Evolutionary conservation across 2,888 invertebrate species (phyloP).

Genomic region (Chymomyza amoena): DNA sequence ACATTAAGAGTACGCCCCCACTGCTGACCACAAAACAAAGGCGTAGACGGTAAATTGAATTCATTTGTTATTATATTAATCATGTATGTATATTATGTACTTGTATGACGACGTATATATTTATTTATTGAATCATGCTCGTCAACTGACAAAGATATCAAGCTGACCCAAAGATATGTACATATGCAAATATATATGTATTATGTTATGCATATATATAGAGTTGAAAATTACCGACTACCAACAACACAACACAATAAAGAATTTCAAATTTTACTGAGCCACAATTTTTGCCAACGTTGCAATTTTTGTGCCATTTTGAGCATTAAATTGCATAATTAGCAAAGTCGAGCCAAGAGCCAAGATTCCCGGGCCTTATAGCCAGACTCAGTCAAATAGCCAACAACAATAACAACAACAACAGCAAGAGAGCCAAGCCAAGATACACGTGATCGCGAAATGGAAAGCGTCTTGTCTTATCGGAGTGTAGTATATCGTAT

Average conservation of each 20-base stretch:
- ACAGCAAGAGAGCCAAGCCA: background rate
- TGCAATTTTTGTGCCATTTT: conserved; percentile 42
- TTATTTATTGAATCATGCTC: background rate
- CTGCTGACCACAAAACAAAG: background rate
- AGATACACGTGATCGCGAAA: conserved; percentile 65
- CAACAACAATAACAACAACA: background rate
- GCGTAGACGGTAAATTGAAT: background rate
- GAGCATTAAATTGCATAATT: conserved; percentile 67
- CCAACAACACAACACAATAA: background rate
- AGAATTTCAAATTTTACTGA: background rate
- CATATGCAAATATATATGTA: background rate
- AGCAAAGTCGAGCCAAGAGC: conserved; percentile 29
- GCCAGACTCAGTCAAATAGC: background rate
- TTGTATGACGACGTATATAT: background rate
- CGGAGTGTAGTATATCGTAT: conserved; percentile 20
- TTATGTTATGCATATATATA: background rate
- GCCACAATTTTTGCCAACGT: conserved; percentile 37
- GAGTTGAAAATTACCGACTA: background rate
- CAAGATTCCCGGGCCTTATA: background rate
- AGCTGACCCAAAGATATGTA: background rate
- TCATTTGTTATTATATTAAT: background rate
- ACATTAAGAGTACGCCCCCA: background rate
- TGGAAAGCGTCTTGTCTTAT: conserved; percentile 60
- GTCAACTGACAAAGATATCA: background rate
- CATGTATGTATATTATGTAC: background rate